These are phyloP conservation scores for Phenganax stokvisi DNA, from an alignment of 92 coral and sea anemone genomes.

Conservation along the genomic window DNA sequence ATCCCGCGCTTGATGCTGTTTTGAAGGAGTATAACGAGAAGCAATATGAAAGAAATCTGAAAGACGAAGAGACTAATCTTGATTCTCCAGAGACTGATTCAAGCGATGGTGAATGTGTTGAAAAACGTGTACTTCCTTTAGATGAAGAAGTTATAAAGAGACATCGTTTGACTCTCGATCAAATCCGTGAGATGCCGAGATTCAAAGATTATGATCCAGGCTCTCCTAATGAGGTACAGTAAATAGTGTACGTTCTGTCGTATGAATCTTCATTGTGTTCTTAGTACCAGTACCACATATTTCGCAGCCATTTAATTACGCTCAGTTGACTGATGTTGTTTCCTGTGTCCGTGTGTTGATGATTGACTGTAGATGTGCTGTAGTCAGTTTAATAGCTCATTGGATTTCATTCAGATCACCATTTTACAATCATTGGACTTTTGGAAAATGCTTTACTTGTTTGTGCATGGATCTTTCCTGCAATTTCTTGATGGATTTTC, in stretches of 20 bases:
- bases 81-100: not conserved
- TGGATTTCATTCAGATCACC: too few species aligned
- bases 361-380: too few species aligned
- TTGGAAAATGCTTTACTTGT: too few species aligned
- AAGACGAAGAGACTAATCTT: not conserved
- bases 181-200: conserved; percentile 65
- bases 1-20: conserved; percentile 35
- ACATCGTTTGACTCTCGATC: conserved; percentile 67
- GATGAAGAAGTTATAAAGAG: conserved; percentile 63
- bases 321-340: too few species aligned
- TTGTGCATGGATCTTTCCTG: too few species aligned
- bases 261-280: not conserved
- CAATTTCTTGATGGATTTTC: too few species aligned
- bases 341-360: too few species aligned
- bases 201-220: conserved; percentile 69
- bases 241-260: not conserved
- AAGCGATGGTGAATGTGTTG: conserved; percentile 3
- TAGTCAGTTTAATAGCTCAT: too few species aligned
- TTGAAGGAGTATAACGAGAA: conserved; percentile 27
- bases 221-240: conserved; percentile 70
- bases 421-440: too few species aligned
- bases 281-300: too few species aligned
- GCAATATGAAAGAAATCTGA: not conserved
- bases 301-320: too few species aligned
- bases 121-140: conserved; percentile 30